Evolutionary conservation across 1,140 invertebrate genomes (phyloP), one percentile per base, ranked within the genome.

Genomic region (Drosophila sp.): DNA sequence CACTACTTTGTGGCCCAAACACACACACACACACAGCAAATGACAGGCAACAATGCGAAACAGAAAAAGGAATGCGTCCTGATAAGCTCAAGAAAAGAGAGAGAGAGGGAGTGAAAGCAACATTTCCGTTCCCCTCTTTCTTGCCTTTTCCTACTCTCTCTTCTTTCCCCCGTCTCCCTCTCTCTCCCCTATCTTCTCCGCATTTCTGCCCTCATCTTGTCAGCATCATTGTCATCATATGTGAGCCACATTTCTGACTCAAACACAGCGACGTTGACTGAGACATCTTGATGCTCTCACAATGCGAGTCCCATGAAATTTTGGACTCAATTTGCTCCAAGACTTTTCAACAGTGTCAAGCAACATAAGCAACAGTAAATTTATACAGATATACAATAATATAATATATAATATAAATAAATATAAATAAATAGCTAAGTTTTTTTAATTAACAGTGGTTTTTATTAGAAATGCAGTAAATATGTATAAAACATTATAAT

Each of bases 51-150:
- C 72, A 70, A 74, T 70, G 58, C 65, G 65, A 74, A 73, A 73
- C 57, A 50, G 76, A 74, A 80, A 80, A 75, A 76, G 78, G 51
- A 80, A 58, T 58, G 53, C 63, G 25, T 58, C 14, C 63, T 43
- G 67, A 67, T 72, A 73, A 73, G 67, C 53, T 16, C 5, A 50
- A 29, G 27, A 53, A 43, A 43, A 43, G 41, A 18, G 14, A 16
- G 14, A 41, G 21, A 16, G 38, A 65, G 71, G 66, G 69, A 56
- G 61, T 63, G 38, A 64, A 61, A 70, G 65, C 61, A 66, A 81
- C 82, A 48, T 87, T 84, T 84, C 80, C 80, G 81, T 21, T 53
- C 36, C 8, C 8, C 50, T 7, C 21, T n/a, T 9, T 11, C 45
- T 14, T 29, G 21, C 21, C 21, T 21, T 21, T 21, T 53, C 7